Conservation (phyloP, 2,113 vertebrate genomes). For the Podiceps cristatus region DNA sequence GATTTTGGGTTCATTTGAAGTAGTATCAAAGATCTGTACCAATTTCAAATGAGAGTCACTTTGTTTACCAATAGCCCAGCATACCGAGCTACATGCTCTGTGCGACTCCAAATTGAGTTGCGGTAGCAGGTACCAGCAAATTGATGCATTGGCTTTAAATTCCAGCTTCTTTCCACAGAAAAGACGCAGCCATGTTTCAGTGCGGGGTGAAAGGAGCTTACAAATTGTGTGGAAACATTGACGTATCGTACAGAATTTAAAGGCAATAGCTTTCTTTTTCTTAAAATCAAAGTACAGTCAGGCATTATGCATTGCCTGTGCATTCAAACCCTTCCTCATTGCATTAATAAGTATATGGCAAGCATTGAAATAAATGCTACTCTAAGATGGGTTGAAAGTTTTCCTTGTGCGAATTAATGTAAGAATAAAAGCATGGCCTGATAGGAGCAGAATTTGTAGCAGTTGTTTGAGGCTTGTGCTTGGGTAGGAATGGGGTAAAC, state of each 20-base stretch:
- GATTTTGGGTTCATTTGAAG: not conserved
- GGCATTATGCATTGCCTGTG: not conserved
- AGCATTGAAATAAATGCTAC: not conserved
- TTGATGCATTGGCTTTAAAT: not conserved
- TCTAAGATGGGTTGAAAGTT: not conserved
- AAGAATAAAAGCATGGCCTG: not conserved
- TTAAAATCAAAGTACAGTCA: not conserved
- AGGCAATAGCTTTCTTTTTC: not conserved
- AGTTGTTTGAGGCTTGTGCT: not conserved
- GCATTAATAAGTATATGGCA: not conserved
- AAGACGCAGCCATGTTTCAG: rapidly evolving
- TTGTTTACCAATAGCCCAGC: rapidly evolving
- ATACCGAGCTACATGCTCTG: rapidly evolving
- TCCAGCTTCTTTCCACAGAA: not conserved
- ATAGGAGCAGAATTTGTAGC: not conserved
- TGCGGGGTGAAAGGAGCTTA: not conserved
- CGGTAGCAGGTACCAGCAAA: not conserved
- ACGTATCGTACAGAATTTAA: not conserved
- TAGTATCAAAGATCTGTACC: not conserved
- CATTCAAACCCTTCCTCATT: not conserved
- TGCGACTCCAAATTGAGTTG: not conserved
- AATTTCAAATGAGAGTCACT: not conserved
- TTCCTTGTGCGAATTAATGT: not conserved
- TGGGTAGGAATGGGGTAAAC: not conserved
- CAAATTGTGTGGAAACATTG: not conserved